These are phyloP conservation scores for Volucella inflata DNA, from an alignment of 2,888 invertebrate genomes.

Conservation along the genomic window DNA sequence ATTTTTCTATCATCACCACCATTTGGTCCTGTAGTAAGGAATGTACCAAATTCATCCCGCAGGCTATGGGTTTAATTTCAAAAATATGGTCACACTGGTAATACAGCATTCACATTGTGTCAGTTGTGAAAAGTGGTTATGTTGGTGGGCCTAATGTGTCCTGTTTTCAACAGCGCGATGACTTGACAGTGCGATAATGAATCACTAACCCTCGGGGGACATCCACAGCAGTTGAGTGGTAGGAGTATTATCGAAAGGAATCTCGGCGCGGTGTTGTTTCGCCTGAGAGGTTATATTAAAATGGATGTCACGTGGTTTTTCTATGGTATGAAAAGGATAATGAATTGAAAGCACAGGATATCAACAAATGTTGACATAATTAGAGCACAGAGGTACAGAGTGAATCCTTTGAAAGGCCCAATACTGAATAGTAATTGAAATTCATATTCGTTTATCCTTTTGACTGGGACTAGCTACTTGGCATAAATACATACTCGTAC, in stretches of 20 bases:
- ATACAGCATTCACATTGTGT: neutral
- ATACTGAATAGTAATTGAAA: constrained; percentile 68
- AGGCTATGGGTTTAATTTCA: too few relatives aligned
- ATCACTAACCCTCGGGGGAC: constrained; percentile 70
- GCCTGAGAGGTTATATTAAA: constrained; percentile 50
- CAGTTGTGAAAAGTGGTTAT: constrained; percentile 25
- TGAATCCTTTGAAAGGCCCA: constrained; percentile 66
- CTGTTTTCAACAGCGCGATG: constrained; percentile 29
- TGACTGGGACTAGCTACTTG: constrained; percentile 60
- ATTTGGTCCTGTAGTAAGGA: too few relatives aligned
- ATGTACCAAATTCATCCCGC: too few relatives aligned
- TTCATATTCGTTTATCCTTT: constrained; percentile 72
- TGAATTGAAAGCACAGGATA: constrained; percentile 65
- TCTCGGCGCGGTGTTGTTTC: constrained; percentile 48
- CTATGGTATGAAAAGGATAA: constrained; percentile 46
- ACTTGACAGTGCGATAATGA: constrained; percentile 72
- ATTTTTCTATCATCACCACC: too few relatives aligned
- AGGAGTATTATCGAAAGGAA: constrained; percentile 63
- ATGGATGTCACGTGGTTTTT: constrained; percentile 65
- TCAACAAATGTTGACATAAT: constrained; percentile 73
- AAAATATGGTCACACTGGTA: neutral
- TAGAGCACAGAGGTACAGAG: constrained; percentile 35
- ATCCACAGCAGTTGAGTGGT: constrained; percentile 11
- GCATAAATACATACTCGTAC: constrained; percentile 6
- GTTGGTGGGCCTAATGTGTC: constrained; percentile 68